Conservation (phyloP, 2,797 vertebrate genomes). For the Florisuga fusca region DNA sequence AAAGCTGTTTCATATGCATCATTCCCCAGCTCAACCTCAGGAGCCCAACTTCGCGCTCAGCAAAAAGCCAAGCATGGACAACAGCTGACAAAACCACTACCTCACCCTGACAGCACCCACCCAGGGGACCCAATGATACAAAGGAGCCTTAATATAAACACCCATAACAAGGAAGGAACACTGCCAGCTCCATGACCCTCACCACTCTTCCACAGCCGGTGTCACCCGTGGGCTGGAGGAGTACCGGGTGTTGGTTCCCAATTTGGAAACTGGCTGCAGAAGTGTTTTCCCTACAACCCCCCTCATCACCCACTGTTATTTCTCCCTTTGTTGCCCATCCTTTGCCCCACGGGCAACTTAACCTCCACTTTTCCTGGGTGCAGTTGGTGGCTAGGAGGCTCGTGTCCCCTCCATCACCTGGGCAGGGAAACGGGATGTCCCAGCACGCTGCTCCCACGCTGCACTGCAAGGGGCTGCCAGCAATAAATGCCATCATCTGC, state of each 20-base stretch:
- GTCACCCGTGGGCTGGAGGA: neutral
- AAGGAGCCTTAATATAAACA: neutral
- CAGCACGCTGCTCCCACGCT: rapidly evolving
- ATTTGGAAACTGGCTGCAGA: neutral
- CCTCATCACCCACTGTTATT: rapidly evolving
- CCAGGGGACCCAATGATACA: neutral
- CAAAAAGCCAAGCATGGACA: neutral
- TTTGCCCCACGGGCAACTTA: neutral
- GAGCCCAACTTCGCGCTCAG: neutral
- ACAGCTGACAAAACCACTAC: neutral
- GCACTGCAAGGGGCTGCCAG: neutral
- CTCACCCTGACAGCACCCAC: rapidly evolving
- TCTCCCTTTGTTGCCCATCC: neutral
- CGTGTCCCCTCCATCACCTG: neutral
- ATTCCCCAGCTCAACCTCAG: neutral
- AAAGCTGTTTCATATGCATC: neutral
- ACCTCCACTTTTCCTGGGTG: rapidly evolving
- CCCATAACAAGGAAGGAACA: neutral
- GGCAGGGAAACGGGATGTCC: rapidly evolving
- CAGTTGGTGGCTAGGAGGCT: rapidly evolving
- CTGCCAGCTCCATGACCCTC: neutral
- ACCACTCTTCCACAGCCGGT: rapidly evolving
- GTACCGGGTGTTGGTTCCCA: neutral
- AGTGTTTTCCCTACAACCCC: neutral
- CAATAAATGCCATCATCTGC: rapidly evolving